Evolutionary conservation across 2,888 invertebrate genomes (phyloP), one percentile per base, ranked within the genome.

Genomic region (Limnephilus auricula): DNA sequence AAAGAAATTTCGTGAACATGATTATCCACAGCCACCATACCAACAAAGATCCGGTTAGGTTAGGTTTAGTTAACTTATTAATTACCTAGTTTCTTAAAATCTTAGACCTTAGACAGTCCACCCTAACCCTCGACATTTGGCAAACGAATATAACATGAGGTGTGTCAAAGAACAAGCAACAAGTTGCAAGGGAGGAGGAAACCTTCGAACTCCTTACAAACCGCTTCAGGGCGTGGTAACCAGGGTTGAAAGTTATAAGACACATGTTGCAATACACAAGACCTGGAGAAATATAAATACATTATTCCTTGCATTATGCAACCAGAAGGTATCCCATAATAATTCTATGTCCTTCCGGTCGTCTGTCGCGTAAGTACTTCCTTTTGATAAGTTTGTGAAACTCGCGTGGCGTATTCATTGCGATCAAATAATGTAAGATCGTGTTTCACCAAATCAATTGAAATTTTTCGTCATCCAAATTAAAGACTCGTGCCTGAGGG

Each of bases 361-460:
- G 78, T 34, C 87, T 78, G 87, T 32, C 34, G 78, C 5, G 12
- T 40, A 1, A 12, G 87, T 78, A 65, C 34, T 79, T 88, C 87
- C 79, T 34, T 79, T 34, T 30, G 34, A 32, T 15, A n/a, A 79
- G 2, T 79, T 32, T 78, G 79, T 79, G 32, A 34, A 15, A 88
- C 32, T 78, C 87, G 87, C 87, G 87, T 88, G 87, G 87, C 87
- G 45, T 79, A 88, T 88, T 88, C 87, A 88, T 87, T 78, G 34
- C 30, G 40, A 85, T 12, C 30, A 78, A 30, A 34, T 32, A 79
- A 88, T 37, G 2, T 65, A n/a, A 25, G 6, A 88, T 88, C 87
- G n/a, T 65, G 32, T 88, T 88, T 37, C 87, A 34, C 0, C 65
- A 30, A 15, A 65, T 50, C 78, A 34, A 88, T 34, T 79, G 34